Evolutionary conservation across 30 jellyfish, hydroid and myxozoan species (phyloP).

Genomic region (Chironex yamaguchii): DNA sequence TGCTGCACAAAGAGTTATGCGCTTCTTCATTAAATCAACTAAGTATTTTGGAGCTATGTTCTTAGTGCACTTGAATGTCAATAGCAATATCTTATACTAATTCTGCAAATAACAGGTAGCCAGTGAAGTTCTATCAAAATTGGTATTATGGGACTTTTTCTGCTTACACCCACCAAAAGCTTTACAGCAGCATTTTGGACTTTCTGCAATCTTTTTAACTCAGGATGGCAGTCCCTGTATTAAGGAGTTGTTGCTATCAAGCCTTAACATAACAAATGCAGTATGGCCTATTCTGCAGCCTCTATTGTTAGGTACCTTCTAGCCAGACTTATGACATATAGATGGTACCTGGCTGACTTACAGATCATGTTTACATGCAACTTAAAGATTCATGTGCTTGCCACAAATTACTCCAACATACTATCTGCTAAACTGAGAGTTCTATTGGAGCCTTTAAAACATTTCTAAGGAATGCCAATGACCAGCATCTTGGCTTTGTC

Average conservation of each 20-base stretch:
- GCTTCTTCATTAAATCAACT: constrained; percentile 28
- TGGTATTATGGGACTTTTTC: constrained; percentile 8
- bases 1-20: constrained; percentile 56
- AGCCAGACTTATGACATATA: too few species aligned
- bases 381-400: too few species aligned
- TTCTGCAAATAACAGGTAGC: constrained; percentile 46
- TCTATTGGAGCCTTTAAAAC: constrained; percentile 46
- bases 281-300: too few species aligned
- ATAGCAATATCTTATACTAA: constrained; percentile 29
- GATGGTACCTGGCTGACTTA: too few species aligned
- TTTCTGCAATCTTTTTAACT: constrained; percentile 45
- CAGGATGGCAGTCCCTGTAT: too few species aligned
- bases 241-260: too few species aligned
- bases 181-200: constrained; percentile 55
- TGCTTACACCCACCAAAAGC: constrained; percentile 35
- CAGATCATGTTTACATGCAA: too few species aligned
- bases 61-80: constrained; percentile 22
- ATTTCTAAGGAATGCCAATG: constrained; percentile 45
- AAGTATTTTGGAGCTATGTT: constrained; percentile 21
- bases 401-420: too few species aligned
- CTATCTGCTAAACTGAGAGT: too few species aligned
- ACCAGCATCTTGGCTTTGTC: constrained; percentile 26
- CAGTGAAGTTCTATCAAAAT: constrained; percentile 26
- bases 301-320: too few species aligned
- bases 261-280: too few species aligned